Evolutionary conservation across 92 coral and sea anemone species (phyloP), one percentile per base, ranked within the genome.

Genomic region (Epizoanthus fatuus): DNA sequence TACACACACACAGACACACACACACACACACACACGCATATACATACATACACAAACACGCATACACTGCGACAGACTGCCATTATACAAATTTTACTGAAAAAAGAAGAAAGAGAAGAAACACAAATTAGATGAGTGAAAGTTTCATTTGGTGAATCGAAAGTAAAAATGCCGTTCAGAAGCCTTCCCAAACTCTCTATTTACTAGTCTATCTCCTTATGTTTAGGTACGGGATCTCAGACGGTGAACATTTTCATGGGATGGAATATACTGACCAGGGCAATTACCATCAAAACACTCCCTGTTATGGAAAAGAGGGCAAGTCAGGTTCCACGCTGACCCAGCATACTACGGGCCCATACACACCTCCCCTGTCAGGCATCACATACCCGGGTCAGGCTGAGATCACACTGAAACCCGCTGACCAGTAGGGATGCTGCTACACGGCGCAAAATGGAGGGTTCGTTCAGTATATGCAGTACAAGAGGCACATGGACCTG

Each of bases 391-490:
- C 88, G 3, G 57, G 88, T 14, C 83, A 75, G 29, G 68, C 60
- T 8, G 83, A 74, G 38, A 17, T 84, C 81, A 84, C 87, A 7
- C 80, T 84, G 51, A 84, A 71, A 69, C 51, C 81, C 66, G 53
- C 62, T 74, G 76, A 74, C 25, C 83, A 79, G 1, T 78, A 71
- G 89, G 84, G 84, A 60, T 64, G 68, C 7, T 77, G 89, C 69
- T 53, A 86, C 72, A 86, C 89, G 20, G 60, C 85, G 49, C 90
- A 86, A 71, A 83, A 78, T 64, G 79, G 78, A 12, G 90, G 90
- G 29, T 86, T 14, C 45, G 69, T 68, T 60, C 67, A 17, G 60
- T 66, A 59, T 45, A 71, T 73, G 71, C 69, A 55, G 58, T 86
- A 86, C 84, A 20, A 17, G 68, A 63, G 38, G 1, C 68, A 63